Base-by-base conservation (phyloP, 2,888 invertebrate genomes). In the Antitype chi region DNA sequence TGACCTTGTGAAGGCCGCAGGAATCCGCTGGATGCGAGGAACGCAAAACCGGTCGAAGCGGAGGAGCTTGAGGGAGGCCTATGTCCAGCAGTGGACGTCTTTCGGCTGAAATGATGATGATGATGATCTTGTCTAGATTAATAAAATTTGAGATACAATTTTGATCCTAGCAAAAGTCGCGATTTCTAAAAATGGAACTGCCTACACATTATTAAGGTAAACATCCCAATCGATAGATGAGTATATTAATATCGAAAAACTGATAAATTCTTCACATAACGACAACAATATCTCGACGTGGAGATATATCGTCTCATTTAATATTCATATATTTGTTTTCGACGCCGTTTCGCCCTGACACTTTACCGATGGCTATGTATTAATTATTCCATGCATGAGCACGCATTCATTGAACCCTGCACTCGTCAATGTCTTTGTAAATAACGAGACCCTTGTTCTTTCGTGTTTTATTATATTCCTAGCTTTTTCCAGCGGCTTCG, bases 291-390 rank as follows among this genome's bases (percentile, higher is more conserved):
- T 88, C 89, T 86, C 89, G 85, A 87, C 91, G 89, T 90, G 90
- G 88, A 91, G 88, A 92, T 78, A 90, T 92, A 92, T 93, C 91
- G 89, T 88, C 90, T 89, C 91, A 91, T 93, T 95, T 90, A 93
- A 94, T 95, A 95, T 95, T 95, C 95, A 95, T 95, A 92, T 95
- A 94, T 95, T 95, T 95, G 94, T 95, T 94, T 94, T 94, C 90
- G 91, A 93, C 91, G 91, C 88, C 89, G 90, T 90, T 92, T 91
- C 90, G 86, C 89, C 85, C 92, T 91, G 94, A 93, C 95, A 93
- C 91, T 93, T 94, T 90, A 95, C 92, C 86, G 94, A 95, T 95
- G 92, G 90, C 86, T 90, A 82, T 87, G 87, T 93, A 95, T 95
- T 94, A 94, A 94, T 95, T 94, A 94, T 92, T 88, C 89, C 89